Evolutionary conservation across 2,888 invertebrate species (phyloP).

Genomic region (Eumacrocentrus americanus): DNA sequence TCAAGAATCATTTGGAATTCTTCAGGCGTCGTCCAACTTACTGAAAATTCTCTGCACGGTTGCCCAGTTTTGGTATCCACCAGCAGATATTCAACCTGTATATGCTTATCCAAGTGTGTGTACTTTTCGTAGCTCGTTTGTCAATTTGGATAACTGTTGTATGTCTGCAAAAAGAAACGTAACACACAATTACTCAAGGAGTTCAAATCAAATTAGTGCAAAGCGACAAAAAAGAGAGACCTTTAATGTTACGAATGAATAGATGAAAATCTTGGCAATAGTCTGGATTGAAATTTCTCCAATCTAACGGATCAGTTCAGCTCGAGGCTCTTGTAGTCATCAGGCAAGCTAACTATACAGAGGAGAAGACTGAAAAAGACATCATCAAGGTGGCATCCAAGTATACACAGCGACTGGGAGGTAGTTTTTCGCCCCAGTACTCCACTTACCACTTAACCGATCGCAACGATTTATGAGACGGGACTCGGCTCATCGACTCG

Average conservation of each 20-base stretch:
- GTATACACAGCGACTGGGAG: slow-evolving; percentile 45
- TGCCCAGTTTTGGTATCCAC: neutral
- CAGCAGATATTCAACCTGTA: neutral
- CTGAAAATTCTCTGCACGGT: slow-evolving; percentile 12
- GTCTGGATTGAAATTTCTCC: slow-evolving; percentile 47
- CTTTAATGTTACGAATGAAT: too few species aligned
- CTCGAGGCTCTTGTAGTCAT: slow-evolving; percentile 19
- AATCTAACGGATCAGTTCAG: slow-evolving; percentile 48
- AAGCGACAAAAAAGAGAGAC: too few species aligned
- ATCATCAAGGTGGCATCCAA: neutral
- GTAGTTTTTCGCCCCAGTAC: slow-evolving; percentile 58
- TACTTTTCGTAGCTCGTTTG: slow-evolving; percentile 1
- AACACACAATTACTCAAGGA: neutral
- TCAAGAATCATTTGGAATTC: neutral
- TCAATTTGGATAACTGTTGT: slow-evolving; percentile 21
- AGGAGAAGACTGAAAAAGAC: slow-evolving; percentile 12
- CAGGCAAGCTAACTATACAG: neutral
- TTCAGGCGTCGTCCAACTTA: neutral
- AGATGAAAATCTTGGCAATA: too few species aligned
- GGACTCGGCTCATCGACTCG: slow-evolving; percentile 35
- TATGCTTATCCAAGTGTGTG: slow-evolving; percentile 1
- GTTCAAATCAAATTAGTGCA: too few species aligned
- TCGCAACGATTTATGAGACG: slow-evolving; percentile 50
- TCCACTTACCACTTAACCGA: slow-evolving; percentile 56
- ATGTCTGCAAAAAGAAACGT: neutral